A percentile compares a stretch with the other conserved stretches of the same genome.
Evolutionary conservation across 2,113 vertebrate genomes (phyloP).

Genomic region (Amia ocellicauda): DNA sequence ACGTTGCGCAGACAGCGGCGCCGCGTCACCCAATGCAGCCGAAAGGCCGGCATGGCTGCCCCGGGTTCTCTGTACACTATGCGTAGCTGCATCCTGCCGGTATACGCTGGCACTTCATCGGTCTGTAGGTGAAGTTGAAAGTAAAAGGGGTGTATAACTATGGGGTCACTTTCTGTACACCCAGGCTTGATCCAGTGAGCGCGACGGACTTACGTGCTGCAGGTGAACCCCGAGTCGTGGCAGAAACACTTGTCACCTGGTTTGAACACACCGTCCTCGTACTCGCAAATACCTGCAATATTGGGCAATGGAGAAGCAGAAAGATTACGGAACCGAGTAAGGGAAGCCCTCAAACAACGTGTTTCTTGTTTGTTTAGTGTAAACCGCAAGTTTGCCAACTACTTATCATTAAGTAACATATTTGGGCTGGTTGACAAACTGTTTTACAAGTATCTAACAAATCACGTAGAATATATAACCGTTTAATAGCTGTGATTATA

Average conservation of each 20-base stretch:
- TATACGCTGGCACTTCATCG: constrained; percentile 44
- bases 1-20: neutral
- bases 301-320: neutral
- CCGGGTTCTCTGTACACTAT: constrained; percentile 47
- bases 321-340: too few relatives aligned
- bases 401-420: neutral
- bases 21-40: constrained; percentile 53
- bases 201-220: constrained; percentile 34
- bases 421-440: neutral
- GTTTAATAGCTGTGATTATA: neutral
- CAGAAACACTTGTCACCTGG: constrained; percentile 53
- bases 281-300: constrained; percentile 43
- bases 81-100: constrained; percentile 41
- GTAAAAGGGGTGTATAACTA: too few relatives aligned
- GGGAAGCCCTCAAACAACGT: too few relatives aligned
- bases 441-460: neutral
- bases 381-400: neutral
- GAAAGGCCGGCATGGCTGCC: constrained; percentile 44
- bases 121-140: constrained; percentile 43
- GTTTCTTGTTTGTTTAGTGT: neutral
- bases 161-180: too few relatives aligned
- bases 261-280: constrained; percentile 48
- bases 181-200: too few relatives aligned
- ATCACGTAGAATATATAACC: neutral
- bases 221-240: constrained; percentile 45